phyloP scores from a whole-genome alignment of 2,113 vertebrate genomes.

The Psettodes erumei region DNA sequence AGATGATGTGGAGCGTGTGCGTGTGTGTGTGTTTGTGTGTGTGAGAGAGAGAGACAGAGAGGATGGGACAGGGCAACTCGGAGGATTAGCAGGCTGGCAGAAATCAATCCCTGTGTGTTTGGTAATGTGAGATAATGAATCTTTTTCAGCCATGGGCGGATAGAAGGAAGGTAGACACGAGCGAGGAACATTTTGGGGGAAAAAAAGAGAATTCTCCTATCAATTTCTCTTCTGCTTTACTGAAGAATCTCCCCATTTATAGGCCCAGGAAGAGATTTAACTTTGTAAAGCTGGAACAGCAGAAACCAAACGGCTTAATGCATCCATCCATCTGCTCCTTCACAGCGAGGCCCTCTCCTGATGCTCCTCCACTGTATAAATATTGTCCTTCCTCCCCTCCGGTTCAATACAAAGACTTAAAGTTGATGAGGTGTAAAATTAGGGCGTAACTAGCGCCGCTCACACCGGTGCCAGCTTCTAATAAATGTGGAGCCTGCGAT shows the following conservation, averaged over 20 bases:
- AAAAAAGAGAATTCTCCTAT: neutral
- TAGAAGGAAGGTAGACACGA: neutral
- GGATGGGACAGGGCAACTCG: slow-evolving; percentile 36
- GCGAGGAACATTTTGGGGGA: neutral
- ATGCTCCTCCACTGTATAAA: slow-evolving; percentile 7
- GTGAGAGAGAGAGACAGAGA: neutral
- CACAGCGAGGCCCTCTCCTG: neutral
- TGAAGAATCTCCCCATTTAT: neutral
- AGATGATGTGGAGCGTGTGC: slow-evolving; percentile 39
- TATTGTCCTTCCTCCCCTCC: neutral
- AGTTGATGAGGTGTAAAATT: slow-evolving; percentile 47
- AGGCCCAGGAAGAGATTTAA: neutral
- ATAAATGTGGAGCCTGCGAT: neutral
- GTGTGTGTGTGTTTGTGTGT: slow-evolving; percentile 14
- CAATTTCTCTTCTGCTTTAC: neutral
- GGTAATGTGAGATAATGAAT: slow-evolving; percentile 54
- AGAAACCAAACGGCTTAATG: slow-evolving; percentile 28
- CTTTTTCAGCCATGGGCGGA: slow-evolving; percentile 34
- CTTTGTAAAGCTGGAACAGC: neutral
- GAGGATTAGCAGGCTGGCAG: slow-evolving; percentile 30
- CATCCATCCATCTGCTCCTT: slow-evolving; percentile 26
- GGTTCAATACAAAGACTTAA: slow-evolving; percentile 18
- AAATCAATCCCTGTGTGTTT: slow-evolving; percentile 60
- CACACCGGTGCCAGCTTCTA: neutral
- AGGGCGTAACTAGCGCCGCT: neutral